Evolutionary conservation across 2,888 invertebrate species (phyloP).

Genomic region (Pterobdella sp.): DNA sequence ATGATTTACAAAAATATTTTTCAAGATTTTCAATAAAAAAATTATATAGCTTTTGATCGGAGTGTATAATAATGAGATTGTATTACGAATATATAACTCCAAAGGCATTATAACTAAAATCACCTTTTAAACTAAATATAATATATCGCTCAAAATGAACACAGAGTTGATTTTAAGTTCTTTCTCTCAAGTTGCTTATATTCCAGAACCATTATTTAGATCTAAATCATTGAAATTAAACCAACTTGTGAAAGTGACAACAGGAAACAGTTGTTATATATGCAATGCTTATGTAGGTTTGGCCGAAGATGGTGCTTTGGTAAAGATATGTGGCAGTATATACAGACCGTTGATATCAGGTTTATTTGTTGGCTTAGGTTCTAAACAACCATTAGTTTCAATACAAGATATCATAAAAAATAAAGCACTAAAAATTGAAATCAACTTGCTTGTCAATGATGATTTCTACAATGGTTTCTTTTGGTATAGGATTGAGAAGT

Average conservation of each 20-base stretch:
- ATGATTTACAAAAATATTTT: too few species aligned
- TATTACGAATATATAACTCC: too few species aligned
- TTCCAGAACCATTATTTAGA: neutral
- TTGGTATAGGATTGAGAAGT: neutral
- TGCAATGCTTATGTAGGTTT: neutral
- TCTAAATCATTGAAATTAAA: neutral
- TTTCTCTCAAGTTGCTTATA: constrained; percentile 5
- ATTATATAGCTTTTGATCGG: too few species aligned
- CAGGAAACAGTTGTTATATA: neutral
- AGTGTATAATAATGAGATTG: too few species aligned
- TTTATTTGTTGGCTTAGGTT: neutral
- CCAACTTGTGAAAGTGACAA: neutral
- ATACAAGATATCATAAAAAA: neutral
- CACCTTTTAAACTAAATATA: too few species aligned
- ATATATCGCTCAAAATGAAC: too few species aligned
- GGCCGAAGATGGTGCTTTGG: neutral
- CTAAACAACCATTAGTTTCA: neutral
- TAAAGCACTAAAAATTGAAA: neutral
- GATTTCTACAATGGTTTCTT: neutral
- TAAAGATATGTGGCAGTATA: neutral
- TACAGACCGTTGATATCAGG: neutral
- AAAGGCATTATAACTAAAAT: too few species aligned
- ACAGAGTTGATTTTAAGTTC: too few species aligned
- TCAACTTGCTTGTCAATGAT: neutral
- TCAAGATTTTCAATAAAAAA: too few species aligned